These are phyloP conservation scores for Gnathonemus echidnorhynchus DNA, from an alignment of 2,113 vertebrate genomes.

Conservation along the genomic window DNA sequence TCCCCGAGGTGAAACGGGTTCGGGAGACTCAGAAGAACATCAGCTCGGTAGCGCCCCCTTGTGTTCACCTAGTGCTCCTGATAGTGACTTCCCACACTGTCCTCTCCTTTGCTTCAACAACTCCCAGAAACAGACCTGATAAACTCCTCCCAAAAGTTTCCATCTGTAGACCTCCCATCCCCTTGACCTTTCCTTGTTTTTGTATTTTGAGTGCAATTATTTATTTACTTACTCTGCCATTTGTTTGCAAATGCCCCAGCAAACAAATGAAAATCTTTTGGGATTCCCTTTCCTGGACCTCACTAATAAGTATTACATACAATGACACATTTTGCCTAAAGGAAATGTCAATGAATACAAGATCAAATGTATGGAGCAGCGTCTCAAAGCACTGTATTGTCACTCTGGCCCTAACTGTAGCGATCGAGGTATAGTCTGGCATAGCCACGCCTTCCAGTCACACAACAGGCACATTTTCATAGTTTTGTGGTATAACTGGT, in stretches of 20 bases:
- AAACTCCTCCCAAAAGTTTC: neutral
- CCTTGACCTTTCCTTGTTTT: neutral
- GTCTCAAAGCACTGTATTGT: neutral
- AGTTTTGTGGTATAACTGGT: neutral
- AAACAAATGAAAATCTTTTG: conserved; percentile 13
- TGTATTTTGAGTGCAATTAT: neutral
- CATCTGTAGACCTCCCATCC: neutral
- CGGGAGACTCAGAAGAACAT: conserved; percentile 97
- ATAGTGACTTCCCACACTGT: neutral
- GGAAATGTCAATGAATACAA: neutral
- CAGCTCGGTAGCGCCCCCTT: conserved; percentile 75
- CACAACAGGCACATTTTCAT: neutral
- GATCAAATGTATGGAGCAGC: neutral
- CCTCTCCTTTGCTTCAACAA: conserved; percentile 2
- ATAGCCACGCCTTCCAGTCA: neutral
- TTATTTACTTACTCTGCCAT: neutral
- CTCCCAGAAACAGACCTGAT: neutral
- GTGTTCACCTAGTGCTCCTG: conserved; percentile 20
- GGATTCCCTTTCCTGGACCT: neutral
- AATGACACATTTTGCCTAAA: neutral
- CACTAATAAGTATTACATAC: neutral
- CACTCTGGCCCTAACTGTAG: neutral
- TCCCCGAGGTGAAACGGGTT: conserved; percentile 89
- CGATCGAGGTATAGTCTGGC: neutral
- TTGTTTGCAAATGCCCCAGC: conserved; percentile 7